Percentiles rank a stretch among this genome's conserved stretches.
Evolutionary conservation across 2,797 vertebrate genomes (phyloP).

Genomic region (Holocentrus rufus): DNA sequence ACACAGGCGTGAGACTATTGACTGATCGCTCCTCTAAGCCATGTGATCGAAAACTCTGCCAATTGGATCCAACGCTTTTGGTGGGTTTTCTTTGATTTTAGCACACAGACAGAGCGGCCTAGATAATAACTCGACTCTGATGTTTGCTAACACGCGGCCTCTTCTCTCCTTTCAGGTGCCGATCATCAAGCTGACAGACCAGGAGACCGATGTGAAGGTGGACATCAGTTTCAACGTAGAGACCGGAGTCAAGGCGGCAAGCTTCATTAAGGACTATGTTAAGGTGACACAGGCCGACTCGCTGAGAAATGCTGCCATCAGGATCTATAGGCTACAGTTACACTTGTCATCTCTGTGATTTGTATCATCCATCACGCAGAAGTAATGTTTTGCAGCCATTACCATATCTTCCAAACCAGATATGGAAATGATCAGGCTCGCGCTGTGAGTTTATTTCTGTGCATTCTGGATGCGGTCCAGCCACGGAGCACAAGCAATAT

Average conservation of each 20-base stretch:
- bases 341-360: background rate
- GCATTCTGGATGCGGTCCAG: background rate
- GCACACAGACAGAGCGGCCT: background rate
- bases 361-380: background rate
- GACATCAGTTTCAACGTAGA: slow-evolving; percentile 99
- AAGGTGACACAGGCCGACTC: slow-evolving; percentile 81
- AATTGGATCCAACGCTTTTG: background rate
- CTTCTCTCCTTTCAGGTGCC: slow-evolving; percentile 85
- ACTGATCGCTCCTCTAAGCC: background rate
- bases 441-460: no score
- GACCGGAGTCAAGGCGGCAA: slow-evolving; percentile 95
- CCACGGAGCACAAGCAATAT: background rate
- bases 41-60: slow-evolving; percentile 4
- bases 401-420: no score
- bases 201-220: slow-evolving; percentile 97
- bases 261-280: slow-evolving; percentile 95
- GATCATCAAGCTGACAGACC: slow-evolving; percentile 98
- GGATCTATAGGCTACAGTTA: background rate
- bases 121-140: background rate
- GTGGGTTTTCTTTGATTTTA: background rate
- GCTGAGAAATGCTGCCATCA: background rate
- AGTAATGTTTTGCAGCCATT: no score
- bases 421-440: no score
- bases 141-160: slow-evolving; percentile 3
- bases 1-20: slow-evolving; percentile 29